phyloP scores from a whole-genome alignment of 2,797 vertebrate species.

The Ambastaia sidthimunki region DNA sequence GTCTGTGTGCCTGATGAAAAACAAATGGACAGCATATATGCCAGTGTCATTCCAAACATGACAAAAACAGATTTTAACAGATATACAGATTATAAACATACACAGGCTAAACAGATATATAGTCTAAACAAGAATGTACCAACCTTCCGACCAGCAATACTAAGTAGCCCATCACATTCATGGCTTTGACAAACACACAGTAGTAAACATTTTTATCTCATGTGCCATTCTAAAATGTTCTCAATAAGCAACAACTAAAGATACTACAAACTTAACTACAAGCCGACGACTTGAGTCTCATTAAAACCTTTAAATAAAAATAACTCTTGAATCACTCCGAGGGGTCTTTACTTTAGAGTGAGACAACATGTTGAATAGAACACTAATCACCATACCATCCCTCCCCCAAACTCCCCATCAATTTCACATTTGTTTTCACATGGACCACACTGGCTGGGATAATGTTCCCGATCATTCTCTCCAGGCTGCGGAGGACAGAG shows the following conservation, averaged over 20 bases:
- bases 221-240: constrained; percentile 50
- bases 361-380: constrained; percentile 67
- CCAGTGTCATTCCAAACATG: no score
- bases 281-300: constrained; percentile 50
- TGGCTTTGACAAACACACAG: no score
- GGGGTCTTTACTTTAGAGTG: constrained; percentile 64
- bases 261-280: constrained; percentile 53
- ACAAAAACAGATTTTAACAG: no score
- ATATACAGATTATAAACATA: no score
- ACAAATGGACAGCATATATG: no score
- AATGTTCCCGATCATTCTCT: constrained; percentile 53
- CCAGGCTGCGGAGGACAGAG: constrained; percentile 24
- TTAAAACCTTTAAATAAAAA: not conserved
- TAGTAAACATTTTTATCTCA: constrained; percentile 7
- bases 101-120: no score
- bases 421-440: constrained; percentile 53
- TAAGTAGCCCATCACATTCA: no score
- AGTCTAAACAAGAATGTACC: no score
- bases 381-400: constrained; percentile 66
- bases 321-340: constrained; percentile 58
- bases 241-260: constrained; percentile 55
- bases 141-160: no score
- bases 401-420: constrained; percentile 32
- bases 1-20: constrained; percentile 26
- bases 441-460: constrained; percentile 41